Conservation (phyloP, 2,113 vertebrate genomes). For the Benthochromis sp. region DNA sequence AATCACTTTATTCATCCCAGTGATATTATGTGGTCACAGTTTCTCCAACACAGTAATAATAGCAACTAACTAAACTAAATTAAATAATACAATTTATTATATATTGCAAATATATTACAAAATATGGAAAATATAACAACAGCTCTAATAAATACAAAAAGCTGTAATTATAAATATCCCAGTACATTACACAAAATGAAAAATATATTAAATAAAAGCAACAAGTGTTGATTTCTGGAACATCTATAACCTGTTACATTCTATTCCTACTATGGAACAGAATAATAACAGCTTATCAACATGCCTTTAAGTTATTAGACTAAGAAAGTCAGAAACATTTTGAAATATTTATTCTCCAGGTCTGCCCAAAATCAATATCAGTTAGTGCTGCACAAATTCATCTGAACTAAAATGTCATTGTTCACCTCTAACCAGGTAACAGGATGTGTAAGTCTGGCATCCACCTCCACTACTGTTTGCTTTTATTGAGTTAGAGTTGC, state of each 20-base stretch:
- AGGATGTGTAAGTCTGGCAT: conserved; percentile 12
- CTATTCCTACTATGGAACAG: background rate
- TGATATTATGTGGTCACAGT: background rate
- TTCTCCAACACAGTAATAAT: background rate
- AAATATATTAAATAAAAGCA: background rate
- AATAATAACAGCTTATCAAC: accelerated
- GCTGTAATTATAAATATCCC: background rate
- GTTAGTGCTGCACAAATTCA: conserved; percentile 8
- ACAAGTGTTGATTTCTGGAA: background rate
- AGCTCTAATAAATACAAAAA: background rate
- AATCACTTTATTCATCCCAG: background rate
- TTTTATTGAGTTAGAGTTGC: conserved; percentile 9
- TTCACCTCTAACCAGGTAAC: background rate
- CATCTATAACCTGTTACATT: background rate
- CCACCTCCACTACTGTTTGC: conserved; percentile 16
- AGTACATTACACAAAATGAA: background rate
- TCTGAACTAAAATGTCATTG: conserved; percentile 19
- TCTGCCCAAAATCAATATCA: background rate
- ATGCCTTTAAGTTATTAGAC: accelerated
- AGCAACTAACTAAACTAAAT: background rate
- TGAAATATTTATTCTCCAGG: background rate
- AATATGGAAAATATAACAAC: background rate
- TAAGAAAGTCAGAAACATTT: background rate
- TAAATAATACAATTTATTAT: background rate
- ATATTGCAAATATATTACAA: background rate